A percentile compares a stretch with the other conserved stretches of the same genome.
These are phyloP conservation scores for Coccyzus lansbergi DNA, from an alignment of 2,797 vertebrate genomes.

Conservation along the genomic window DNA sequence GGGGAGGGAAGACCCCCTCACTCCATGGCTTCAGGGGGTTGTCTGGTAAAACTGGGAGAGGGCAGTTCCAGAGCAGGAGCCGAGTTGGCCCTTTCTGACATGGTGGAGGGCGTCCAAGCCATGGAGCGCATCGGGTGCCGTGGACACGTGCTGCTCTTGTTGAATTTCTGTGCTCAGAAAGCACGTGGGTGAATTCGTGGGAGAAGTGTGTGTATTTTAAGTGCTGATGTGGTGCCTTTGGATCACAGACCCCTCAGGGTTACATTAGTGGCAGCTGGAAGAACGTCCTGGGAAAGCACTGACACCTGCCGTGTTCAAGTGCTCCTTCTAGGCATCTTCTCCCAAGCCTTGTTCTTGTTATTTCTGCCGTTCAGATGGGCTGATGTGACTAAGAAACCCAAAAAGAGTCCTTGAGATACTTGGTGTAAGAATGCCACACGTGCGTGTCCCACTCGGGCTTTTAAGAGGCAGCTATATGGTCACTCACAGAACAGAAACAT, in stretches of 20 bases:
- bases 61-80: background rate
- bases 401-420: background rate
- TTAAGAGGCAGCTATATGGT: background rate
- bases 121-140: rapidly evolving
- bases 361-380: background rate
- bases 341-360: background rate
- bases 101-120: rapidly evolving
- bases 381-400: background rate
- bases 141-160: rapidly evolving
- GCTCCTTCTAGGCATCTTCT: background rate
- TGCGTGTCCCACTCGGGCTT: background rate
- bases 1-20: rapidly evolving
- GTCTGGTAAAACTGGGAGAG: background rate
- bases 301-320: background rate
- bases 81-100: rapidly evolving
- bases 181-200: background rate
- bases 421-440: background rate
- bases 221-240: rapidly evolving
- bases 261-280: rapidly evolving
- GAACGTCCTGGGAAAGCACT: background rate
- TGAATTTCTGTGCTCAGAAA: background rate
- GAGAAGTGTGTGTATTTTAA: background rate
- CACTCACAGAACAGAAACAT: background rate
- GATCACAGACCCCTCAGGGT: background rate
- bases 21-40: rapidly evolving